These are phyloP conservation scores for Polymixis flavicincta DNA, from an alignment of 2,888 invertebrate genomes.

Conservation along the genomic window DNA sequence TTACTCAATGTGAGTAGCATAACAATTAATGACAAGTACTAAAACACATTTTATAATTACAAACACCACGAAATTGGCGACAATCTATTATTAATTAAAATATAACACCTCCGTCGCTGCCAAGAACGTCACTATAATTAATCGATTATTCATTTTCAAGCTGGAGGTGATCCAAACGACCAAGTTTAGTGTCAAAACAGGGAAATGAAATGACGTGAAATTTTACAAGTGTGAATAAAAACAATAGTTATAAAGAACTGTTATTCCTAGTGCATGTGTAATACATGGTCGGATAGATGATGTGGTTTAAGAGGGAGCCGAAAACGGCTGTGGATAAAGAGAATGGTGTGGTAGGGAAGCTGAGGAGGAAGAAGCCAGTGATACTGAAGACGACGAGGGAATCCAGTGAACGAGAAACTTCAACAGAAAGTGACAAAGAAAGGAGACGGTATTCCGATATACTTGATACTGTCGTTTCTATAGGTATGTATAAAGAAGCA, in stretches of 20 bases:
- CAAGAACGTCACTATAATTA: constrained; percentile 68
- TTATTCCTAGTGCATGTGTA: constrained; percentile 49
- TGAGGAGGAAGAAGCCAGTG: constrained; percentile 85
- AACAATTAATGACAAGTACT: constrained; percentile 3
- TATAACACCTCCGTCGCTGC: constrained; percentile 55
- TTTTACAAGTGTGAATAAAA: constrained; percentile 50
- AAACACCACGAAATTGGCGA: constrained; percentile 53
- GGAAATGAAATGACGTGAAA: constrained; percentile 49
- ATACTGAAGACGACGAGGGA: constrained; percentile 85
- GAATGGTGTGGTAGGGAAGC: constrained; percentile 82
- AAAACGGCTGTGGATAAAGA: constrained; percentile 84
- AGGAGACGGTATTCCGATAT: constrained; percentile 87
- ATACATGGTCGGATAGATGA: constrained; percentile 79
- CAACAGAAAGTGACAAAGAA: constrained; percentile 87
- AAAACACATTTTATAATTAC: constrained; percentile 52
- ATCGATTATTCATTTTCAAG: constrained; percentile 64
- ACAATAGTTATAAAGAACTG: constrained; percentile 48
- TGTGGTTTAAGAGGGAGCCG: constrained; percentile 89
- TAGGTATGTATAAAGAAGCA: constrained; percentile 76
- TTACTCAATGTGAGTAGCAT: constrained; percentile 29
- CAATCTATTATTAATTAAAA: constrained; percentile 63
- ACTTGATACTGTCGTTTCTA: constrained; percentile 82
- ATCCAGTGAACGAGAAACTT: constrained; percentile 87
- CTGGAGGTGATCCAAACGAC: constrained; percentile 60
- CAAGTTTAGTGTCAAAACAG: constrained; percentile 50